phyloP scores from a whole-genome alignment of 2,113 vertebrate genomes.

The Dinomys branickii region DNA sequence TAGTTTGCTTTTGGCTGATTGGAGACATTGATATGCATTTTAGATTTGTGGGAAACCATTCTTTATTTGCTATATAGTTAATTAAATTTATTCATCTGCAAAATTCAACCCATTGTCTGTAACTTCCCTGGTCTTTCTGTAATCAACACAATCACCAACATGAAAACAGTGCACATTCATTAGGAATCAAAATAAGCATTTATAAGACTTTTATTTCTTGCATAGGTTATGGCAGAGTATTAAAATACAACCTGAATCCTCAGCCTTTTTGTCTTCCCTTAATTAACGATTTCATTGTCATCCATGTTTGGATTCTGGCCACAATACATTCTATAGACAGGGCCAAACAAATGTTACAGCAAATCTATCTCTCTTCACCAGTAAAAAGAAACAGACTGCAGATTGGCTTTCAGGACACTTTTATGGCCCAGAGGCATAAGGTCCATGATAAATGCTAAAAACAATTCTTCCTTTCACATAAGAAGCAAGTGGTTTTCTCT shows the following conservation, averaged over 20 bases:
- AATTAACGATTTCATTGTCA: background rate
- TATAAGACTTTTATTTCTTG: background rate
- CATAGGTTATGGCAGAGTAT: background rate
- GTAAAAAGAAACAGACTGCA: background rate
- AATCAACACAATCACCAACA: background rate
- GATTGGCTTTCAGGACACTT: background rate
- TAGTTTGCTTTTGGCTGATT: background rate
- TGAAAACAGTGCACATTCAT: background rate
- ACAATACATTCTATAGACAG: background rate
- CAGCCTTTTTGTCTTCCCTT: background rate
- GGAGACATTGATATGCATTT: background rate
- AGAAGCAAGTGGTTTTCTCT: conserved; percentile 2
- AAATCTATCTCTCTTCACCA: background rate
- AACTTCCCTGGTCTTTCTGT: background rate
- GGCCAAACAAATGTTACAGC: background rate
- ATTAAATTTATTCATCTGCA: conserved; percentile 10
- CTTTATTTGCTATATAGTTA: conserved; percentile 12
- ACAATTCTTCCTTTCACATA: background rate
- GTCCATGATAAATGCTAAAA: background rate
- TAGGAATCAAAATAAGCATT: background rate
- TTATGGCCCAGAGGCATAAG: background rate
- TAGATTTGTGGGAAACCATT: conserved; percentile 9
- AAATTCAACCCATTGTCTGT: background rate
- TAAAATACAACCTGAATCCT: background rate
- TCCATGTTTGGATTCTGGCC: background rate